Evolutionary conservation across 1,140 invertebrate species (phyloP).

Genomic region (Cyclargus thomasi): DNA sequence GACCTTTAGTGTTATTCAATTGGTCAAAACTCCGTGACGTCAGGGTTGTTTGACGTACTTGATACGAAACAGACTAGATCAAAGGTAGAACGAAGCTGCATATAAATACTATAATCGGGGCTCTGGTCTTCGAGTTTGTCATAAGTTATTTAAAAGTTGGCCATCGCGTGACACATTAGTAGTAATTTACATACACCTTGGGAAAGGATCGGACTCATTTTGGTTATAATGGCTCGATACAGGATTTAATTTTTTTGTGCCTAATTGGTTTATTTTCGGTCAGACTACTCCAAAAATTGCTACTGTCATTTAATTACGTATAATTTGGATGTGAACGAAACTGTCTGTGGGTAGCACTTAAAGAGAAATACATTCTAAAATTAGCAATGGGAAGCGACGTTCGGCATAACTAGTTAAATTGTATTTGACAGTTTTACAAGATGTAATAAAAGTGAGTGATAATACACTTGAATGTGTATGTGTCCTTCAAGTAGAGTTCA

Average conservation of each 20-base stretch:
- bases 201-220: background rate
- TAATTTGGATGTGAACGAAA: background rate
- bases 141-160: background rate
- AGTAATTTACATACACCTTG: background rate
- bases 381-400: slow-evolving; percentile 9
- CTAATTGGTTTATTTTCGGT: background rate
- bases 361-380: slow-evolving; percentile 19
- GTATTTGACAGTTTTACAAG: no score
- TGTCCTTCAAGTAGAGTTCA: no score
- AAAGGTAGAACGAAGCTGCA: no score
- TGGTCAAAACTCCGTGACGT: no score
- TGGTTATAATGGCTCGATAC: background rate
- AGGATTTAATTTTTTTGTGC: background rate
- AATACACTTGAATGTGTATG: no score
- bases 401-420: slow-evolving; percentile 7
- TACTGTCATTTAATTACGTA: background rate
- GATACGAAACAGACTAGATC: no score
- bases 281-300: background rate
- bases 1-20: no score
- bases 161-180: slow-evolving; percentile 2
- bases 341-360: background rate
- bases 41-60: no score
- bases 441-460: no score
- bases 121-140: background rate
- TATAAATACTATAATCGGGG: no score